These are phyloP conservation scores for Planiliza haematocheilus DNA, from an alignment of 2,113 vertebrate genomes.

Conservation along the genomic window DNA sequence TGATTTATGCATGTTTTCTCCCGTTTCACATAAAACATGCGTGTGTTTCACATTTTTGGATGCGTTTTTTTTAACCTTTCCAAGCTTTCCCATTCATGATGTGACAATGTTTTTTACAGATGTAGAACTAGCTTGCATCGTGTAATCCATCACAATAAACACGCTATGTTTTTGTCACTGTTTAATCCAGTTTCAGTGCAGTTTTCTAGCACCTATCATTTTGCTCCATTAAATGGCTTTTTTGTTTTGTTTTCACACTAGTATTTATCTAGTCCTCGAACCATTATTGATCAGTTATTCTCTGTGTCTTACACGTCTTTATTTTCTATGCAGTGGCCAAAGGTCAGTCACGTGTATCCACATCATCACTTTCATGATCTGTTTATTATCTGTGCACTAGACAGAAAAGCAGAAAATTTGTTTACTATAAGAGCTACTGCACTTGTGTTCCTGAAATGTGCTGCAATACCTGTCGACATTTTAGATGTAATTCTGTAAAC, in stretches of 20 bases:
- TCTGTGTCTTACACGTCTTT: conserved; percentile 21
- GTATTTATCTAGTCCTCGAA: not conserved
- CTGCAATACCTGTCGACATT: too few relatives aligned
- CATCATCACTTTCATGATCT: conserved; percentile 21
- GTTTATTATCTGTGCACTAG: not conserved
- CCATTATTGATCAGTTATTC: conserved; percentile 35
- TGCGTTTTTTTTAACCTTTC: not conserved
- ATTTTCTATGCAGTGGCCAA: conserved; percentile 11
- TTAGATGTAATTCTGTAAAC: too few relatives aligned
- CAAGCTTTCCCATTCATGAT: not conserved
- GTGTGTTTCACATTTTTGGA: not conserved
- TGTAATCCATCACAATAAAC: too few relatives aligned
- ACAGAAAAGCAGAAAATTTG: not conserved
- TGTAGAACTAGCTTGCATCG: too few relatives aligned
- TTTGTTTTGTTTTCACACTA: not conserved
- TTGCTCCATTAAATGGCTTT: too few relatives aligned
- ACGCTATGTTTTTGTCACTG: too few relatives aligned
- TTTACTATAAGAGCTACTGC: too few relatives aligned
- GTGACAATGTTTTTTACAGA: not conserved
- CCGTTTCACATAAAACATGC: not conserved
- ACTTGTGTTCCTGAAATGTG: too few relatives aligned
- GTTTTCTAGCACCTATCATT: too few relatives aligned
- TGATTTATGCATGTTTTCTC: not conserved
- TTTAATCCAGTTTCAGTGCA: too few relatives aligned
- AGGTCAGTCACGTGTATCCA: conserved; percentile 17